phyloP scores from a whole-genome alignment of 2,888 invertebrate species.

The Drosophila prolongata region DNA sequence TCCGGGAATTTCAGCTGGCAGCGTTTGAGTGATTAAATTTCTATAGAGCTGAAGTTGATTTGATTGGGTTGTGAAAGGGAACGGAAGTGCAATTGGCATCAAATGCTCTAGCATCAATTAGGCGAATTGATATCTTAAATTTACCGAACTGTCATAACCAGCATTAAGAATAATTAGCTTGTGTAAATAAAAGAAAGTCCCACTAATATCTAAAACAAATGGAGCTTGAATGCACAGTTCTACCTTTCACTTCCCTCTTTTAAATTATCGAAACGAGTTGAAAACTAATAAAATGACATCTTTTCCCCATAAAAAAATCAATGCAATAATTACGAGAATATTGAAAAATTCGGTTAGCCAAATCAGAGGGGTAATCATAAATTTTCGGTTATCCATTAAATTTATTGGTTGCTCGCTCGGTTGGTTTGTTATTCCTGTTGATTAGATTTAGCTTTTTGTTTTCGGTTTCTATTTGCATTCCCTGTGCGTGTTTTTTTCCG shows the following conservation, averaged over 20 bases:
- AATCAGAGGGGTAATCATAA: constrained; percentile 30
- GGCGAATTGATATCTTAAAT: neutral
- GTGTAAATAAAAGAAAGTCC: neutral
- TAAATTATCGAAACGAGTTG: neutral
- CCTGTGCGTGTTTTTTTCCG: neutral
- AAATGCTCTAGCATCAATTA: neutral
- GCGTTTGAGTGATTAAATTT: constrained; percentile 21
- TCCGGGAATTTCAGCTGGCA: constrained; percentile 1
- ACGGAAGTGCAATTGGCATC: neutral
- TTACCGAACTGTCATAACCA: too few relatives aligned
- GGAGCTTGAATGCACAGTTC: too few relatives aligned
- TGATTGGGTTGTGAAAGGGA: neutral
- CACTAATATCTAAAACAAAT: too few relatives aligned
- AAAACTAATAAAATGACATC: neutral
- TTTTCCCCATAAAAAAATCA: neutral
- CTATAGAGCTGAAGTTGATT: constrained; percentile 8
- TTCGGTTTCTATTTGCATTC: constrained; percentile 18
- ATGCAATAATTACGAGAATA: constrained; percentile 1
- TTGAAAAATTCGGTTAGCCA: constrained; percentile 13
- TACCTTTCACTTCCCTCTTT: too few relatives aligned
- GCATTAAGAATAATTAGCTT: neutral
- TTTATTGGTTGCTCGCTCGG: constrained; percentile 28
- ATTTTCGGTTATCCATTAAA: constrained; percentile 42
- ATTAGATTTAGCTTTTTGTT: constrained; percentile 41
- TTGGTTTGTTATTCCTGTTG: constrained; percentile 41